Evolutionary conservation across 2,113 vertebrate genomes (phyloP), one percentile per base, ranked within the genome.

Genomic region (Promerops cafer): DNA sequence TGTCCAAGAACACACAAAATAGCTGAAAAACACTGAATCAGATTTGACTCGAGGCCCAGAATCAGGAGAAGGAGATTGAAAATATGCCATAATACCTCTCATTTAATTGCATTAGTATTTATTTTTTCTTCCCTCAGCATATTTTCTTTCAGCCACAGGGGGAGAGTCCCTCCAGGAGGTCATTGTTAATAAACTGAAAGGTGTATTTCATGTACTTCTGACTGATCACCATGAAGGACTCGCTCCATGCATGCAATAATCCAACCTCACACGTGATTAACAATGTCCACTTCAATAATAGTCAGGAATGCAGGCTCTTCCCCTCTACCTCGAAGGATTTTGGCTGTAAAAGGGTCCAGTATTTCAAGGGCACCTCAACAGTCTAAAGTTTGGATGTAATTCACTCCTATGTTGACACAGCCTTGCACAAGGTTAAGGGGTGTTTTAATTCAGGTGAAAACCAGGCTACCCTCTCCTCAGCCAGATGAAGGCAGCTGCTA

Each of bases 141-240:
- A 39, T 66, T 96, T 95, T 54, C 82, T 89, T 88, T 88, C 24
- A 66, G 50, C 13, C 13, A 30, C 3, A 77, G 23, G 3, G 26
- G 22, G 19, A 63, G 52, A 70, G 28, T 45, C 59, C 33, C 82
- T 75, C 74, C 70, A 83, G 95, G 68, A 93, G 82, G 75, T 59
- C 56, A 64, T 3, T 83, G 45, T 72, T 92, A 94, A 91, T 83
- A 79, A 93, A 75, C 60, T 63, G 71, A 56, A 89, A 85, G 19
- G 42, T 71, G 59, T 47, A 70, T 78, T 94, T 78, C 54, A 50
- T 49, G 66, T 50, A 65, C 28, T 86, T 86, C 50, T 74, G 90
- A 88, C 26, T 79, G 63, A 94, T 93, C 82, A 86, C 53, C 85
- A 60, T 77, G 82, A 96, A 95, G 70, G 47, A 90, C 52, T 61